A percentile compares a stretch with the other conserved stretches of the same genome.
These are phyloP conservation scores for Molossus alvarezi DNA, from an alignment of 2,797 vertebrate genomes.

Conservation along the genomic window DNA sequence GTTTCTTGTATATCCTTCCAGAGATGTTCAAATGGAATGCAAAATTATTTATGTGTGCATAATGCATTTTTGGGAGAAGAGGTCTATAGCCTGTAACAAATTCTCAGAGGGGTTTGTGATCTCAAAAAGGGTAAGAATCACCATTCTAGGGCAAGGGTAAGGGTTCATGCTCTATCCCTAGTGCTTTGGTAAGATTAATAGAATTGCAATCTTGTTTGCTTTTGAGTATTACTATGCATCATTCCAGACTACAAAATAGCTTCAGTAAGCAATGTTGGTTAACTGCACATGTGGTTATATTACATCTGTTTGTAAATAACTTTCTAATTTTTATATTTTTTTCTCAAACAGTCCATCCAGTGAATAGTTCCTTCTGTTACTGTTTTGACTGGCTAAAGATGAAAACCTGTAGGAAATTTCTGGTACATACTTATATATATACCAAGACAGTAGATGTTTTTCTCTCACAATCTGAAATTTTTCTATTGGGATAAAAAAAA, in stretches of 20 bases:
- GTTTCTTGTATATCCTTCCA: conserved; percentile 12
- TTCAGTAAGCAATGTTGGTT: conserved; percentile 47
- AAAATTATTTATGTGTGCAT: not conserved
- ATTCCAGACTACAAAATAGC: conserved; percentile 66
- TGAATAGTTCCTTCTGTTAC: conserved; percentile 67
- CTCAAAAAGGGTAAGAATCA: conserved; percentile 51
- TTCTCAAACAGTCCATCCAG: conserved; percentile 59
- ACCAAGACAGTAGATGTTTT: conserved; percentile 60
- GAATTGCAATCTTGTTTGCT: conserved; percentile 52
- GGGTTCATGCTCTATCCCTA: not conserved
- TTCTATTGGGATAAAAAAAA: conserved; percentile 54
- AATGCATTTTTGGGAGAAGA: conserved; percentile 20
- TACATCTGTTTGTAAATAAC: conserved; percentile 77
- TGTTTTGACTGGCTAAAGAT: conserved; percentile 55
- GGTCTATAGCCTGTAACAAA: not conserved
- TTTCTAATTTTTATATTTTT: conserved; percentile 75
- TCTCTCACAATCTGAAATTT: conserved; percentile 47
- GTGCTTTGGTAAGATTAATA: conserved; percentile 31
- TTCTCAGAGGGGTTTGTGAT: conserved; percentile 37
- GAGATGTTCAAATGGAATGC: conserved; percentile 17
- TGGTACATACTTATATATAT: not conserved
- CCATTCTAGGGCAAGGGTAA: conserved; percentile 34
- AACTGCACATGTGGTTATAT: conserved; percentile 66
- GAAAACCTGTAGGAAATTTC: conserved; percentile 66
- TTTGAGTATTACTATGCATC: not conserved